Base-by-base conservation (phyloP, 35 echinoderm and acorn worm genomes). In the Amphiura filiformis region DNA sequence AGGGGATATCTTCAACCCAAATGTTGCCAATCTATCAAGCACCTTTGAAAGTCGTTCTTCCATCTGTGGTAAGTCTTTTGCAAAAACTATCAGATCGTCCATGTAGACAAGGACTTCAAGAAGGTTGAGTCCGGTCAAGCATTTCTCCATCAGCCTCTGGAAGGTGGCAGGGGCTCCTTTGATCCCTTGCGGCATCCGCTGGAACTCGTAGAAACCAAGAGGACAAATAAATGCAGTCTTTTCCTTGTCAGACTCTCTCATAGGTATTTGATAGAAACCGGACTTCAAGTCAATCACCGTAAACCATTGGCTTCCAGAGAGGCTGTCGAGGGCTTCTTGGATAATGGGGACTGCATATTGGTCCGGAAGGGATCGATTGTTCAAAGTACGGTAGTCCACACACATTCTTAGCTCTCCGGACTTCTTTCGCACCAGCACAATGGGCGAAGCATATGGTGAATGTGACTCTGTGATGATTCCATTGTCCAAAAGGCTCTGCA, bases 11-110 rank as follows among this genome's bases (percentile, higher is more conserved):
- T 94, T 95, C 23, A 95, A 76, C 0, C 90, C 90, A 49, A 56
- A 86, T 44, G 84, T n/a, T 4, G 36, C 14, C 14, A 95, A 86
- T 40, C 82, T 41, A 30, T 92, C 61, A 32, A 95, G 86, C 0
- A 95, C 93, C 18, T 22, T 39, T 14, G 31, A 42, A 1, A 92
- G 82, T 13, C 93, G 33, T 11, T 84, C 89, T 36, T 84, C 17
- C 40, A 89, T 87, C 47, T 95, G 65, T 0, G 85, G 89, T 13
- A 92, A 75, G 2, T 78, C 84, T 23, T 39, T 57, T 34, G 76
- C 65, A 65, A 90, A 94, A 13, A 94, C 65, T 15, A 94, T 88
- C 15, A 91, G 34, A 78, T 95, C 89, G 83, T 91, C 89, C 79
- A 95, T 91, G 81, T 91, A 95, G 5, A 95, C 84, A 28, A 91